These are phyloP conservation scores for Teinopalpus imperialis DNA, from an alignment of 2,888 invertebrate genomes.

Conservation along the genomic window DNA sequence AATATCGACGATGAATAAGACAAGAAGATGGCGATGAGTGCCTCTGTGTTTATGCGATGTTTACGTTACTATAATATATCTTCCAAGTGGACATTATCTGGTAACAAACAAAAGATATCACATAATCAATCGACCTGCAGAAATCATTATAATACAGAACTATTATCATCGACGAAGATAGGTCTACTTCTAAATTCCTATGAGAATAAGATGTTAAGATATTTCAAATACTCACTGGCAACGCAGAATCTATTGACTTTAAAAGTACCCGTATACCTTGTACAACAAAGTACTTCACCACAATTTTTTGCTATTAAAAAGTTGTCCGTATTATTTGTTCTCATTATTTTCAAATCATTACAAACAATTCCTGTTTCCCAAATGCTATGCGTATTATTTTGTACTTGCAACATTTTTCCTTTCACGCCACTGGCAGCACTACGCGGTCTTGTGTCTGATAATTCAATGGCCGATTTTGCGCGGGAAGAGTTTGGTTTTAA, in stretches of 20 bases:
- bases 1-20: too few relatives aligned
- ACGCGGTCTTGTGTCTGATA: slow-evolving; percentile 44
- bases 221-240: slow-evolving; percentile 57
- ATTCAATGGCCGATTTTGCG: slow-evolving; percentile 44
- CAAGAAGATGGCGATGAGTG: too few relatives aligned
- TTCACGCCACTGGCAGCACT: slow-evolving; percentile 55
- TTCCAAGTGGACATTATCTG: too few relatives aligned
- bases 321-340: slow-evolving; percentile 44
- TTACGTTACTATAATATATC: too few relatives aligned
- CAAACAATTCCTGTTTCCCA: slow-evolving; percentile 61
- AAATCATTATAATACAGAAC: too few relatives aligned
- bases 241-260: slow-evolving; percentile 51
- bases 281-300: slow-evolving; percentile 65
- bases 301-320: slow-evolving; percentile 64
- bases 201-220: too few relatives aligned
- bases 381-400: slow-evolving; percentile 39
- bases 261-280: slow-evolving; percentile 45
- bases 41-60: too few relatives aligned
- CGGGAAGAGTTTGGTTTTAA: slow-evolving; percentile 40
- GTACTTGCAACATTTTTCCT: slow-evolving; percentile 40
- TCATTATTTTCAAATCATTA: slow-evolving; percentile 58
- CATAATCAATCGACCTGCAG: too few relatives aligned
- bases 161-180: too few relatives aligned
- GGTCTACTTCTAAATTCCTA: too few relatives aligned
- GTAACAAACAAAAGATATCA: too few relatives aligned